phyloP scores from a whole-genome alignment of 2,888 invertebrate species.

The Stenodema calcarata region DNA sequence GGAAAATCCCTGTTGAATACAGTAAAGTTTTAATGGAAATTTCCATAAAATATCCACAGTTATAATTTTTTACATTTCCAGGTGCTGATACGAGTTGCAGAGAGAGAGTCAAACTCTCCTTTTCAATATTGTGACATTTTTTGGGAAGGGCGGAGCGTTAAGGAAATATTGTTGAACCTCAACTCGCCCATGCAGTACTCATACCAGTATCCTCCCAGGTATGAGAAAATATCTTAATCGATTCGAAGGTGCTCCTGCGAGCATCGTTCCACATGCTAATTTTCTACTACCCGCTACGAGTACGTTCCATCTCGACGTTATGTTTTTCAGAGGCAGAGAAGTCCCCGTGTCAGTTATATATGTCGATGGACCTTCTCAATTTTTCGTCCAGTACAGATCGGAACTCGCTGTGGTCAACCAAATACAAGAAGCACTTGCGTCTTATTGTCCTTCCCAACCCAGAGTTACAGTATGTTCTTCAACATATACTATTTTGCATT shows the following conservation, averaged over 20 bases:
- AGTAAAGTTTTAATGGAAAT: too few species aligned
- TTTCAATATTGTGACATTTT: conserved; percentile 78
- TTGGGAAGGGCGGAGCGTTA: conserved; percentile 67
- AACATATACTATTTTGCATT: not conserved
- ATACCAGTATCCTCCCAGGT: conserved; percentile 50
- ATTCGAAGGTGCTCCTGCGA: too few species aligned
- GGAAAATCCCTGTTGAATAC: too few species aligned
- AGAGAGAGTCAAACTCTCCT: conserved; percentile 66
- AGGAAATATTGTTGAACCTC: conserved; percentile 65
- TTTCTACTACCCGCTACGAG: not conserved
- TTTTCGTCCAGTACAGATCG: conserved; percentile 74
- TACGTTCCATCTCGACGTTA: too few species aligned
- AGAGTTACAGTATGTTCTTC: conserved; percentile 14
- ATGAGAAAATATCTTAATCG: not conserved
- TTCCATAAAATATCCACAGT: too few species aligned
- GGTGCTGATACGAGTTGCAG: conserved; percentile 69
- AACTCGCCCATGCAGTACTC: conserved; percentile 51
- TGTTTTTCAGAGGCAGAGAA: conserved; percentile 15
- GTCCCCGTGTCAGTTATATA: conserved; percentile 66
- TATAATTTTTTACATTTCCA: too few species aligned
- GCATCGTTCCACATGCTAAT: not conserved
- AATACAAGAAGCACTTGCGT: conserved; percentile 73
- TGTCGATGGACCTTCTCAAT: conserved; percentile 74
- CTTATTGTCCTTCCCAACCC: conserved; percentile 64
- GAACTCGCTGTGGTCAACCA: conserved; percentile 69